Evolutionary conservation across 2,888 invertebrate species (phyloP).

Genomic region (Argyra leucocephala): DNA sequence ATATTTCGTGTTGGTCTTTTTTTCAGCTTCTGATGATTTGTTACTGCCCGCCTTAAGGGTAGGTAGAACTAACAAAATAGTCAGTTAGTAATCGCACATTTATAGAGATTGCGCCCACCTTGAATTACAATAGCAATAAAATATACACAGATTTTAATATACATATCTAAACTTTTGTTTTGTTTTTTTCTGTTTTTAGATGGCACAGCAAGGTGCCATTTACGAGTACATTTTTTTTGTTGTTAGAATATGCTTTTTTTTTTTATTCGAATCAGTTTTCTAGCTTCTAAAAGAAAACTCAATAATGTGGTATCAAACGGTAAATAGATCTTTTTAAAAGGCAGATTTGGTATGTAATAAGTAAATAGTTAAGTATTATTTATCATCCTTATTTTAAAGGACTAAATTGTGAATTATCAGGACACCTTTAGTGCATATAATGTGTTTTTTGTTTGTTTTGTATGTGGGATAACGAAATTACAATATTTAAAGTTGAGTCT

Average conservation of each 20-base stretch:
- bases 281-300: too few species aligned
- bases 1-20: too few species aligned
- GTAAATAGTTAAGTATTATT: neutral
- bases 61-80: too few species aligned
- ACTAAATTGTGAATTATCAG: neutral
- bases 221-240: neutral
- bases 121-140: neutral
- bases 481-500: too few species aligned
- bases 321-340: neutral
- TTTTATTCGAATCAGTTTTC: too few species aligned
- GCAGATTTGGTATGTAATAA: too few species aligned
- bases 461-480: neutral
- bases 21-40: too few species aligned
- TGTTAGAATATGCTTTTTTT: neutral
- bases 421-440: neutral
- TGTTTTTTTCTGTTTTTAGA: neutral
- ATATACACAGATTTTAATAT: neutral
- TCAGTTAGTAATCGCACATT: too few species aligned
- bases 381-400: neutral
- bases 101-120: neutral
- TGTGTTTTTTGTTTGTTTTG: neutral
- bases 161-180: neutral
- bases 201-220: slow-evolving; percentile 1
- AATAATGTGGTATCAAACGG: neutral
- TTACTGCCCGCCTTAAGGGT: too few species aligned